Conservation (phyloP, 35 echinoderm and acorn worm genomes). For the Holothuria glaberrima region DNA sequence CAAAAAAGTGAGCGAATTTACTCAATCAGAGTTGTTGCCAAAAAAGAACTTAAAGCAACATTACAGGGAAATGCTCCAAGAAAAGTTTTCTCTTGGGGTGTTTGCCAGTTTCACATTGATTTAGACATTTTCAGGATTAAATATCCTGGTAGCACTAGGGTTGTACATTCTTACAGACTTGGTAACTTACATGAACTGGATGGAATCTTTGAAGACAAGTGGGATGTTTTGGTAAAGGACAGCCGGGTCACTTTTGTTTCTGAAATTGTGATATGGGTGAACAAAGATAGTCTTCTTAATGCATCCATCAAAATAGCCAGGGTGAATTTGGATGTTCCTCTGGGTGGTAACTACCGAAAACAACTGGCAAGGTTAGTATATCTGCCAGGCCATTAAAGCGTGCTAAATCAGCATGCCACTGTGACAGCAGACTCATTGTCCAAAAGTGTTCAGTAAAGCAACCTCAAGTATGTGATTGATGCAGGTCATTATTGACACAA, state of each 20-base stretch:
- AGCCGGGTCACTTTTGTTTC: neutral
- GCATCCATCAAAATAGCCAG: neutral
- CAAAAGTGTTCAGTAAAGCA: too few relatives aligned
- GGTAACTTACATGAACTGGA: neutral
- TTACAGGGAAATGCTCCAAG: neutral
- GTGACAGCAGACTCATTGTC: too few relatives aligned
- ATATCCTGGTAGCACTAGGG: neutral
- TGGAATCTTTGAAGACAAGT: neutral
- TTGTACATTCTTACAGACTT: neutral
- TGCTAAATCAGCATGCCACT: too few relatives aligned
- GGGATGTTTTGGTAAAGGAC: neutral
- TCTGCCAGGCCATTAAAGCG: too few relatives aligned
- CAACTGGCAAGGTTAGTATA: too few relatives aligned
- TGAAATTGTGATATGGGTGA: neutral
- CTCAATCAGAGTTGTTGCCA: neutral
- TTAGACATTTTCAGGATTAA: neutral
- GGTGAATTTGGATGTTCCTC: too few relatives aligned
- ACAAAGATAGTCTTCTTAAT: neutral
- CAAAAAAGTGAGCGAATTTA: too few relatives aligned
- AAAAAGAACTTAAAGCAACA: neutral
- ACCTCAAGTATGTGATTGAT: too few relatives aligned
- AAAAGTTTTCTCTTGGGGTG: neutral
- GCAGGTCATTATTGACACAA: too few relatives aligned
- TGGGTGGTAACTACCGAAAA: too few relatives aligned
- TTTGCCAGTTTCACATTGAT: neutral